Evolutionary conservation across 2,113 vertebrate genomes (phyloP).

Genomic region (Corydoras maculifer): DNA sequence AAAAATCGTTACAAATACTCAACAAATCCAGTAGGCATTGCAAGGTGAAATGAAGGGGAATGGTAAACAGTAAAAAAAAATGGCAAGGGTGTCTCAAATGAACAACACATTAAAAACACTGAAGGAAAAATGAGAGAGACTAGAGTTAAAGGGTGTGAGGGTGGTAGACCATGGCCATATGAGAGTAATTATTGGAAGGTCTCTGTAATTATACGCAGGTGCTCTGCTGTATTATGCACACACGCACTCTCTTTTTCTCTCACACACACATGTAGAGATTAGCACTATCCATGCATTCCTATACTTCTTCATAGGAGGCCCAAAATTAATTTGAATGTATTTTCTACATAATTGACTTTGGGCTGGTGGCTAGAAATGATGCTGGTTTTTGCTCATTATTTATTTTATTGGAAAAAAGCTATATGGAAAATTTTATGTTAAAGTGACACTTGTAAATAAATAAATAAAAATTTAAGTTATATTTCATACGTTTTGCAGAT

Average conservation of each 20-base stretch:
- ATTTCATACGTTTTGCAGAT: too few species aligned
- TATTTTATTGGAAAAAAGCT: background rate
- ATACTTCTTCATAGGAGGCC: constrained; percentile 10
- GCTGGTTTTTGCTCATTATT: too few species aligned
- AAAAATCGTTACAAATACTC: too few species aligned
- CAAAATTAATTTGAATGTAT: constrained; percentile 33
- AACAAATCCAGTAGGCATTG: background rate
- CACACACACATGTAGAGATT: background rate
- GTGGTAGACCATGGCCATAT: constrained; percentile 35
- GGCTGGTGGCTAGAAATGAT: background rate
- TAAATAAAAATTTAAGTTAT: too few species aligned
- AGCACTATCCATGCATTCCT: background rate
- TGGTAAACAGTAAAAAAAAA: background rate
- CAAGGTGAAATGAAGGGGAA: background rate
- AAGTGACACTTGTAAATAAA: too few species aligned
- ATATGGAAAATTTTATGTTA: too few species aligned
- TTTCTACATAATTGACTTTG: constrained; percentile 9
- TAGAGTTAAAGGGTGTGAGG: constrained; percentile 6
- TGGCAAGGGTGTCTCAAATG: background rate
- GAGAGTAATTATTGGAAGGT: constrained; percentile 41
- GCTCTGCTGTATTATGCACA: constrained; percentile 18
- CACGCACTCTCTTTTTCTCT: background rate
- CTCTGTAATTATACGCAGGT: constrained; percentile 41
- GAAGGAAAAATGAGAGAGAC: constrained; percentile 4
- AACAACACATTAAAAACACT: background rate